Evolutionary conservation across 2,888 invertebrate species (phyloP).

Genomic region (Colostygia pectinataria): DNA sequence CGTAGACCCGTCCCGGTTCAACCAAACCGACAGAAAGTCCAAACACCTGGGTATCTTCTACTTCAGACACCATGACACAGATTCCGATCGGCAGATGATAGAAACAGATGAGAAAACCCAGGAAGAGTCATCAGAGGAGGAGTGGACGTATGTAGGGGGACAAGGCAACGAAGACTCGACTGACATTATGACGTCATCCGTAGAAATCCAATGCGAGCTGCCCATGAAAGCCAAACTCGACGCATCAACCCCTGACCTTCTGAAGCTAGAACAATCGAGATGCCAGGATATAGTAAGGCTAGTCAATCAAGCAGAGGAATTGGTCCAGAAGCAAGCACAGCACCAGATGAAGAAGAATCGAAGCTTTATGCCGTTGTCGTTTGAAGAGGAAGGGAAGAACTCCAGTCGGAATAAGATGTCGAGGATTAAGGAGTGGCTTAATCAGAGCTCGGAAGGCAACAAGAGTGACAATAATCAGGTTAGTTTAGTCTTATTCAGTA

Average conservation of each 20-base stretch:
- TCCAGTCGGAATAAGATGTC: constrained; percentile 84
- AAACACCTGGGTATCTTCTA: constrained; percentile 93
- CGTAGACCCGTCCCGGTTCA: constrained; percentile 84
- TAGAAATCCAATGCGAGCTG: constrained; percentile 75
- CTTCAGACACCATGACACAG: constrained; percentile 93
- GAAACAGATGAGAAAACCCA: constrained; percentile 75
- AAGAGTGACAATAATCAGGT: constrained; percentile 69
- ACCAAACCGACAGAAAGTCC: constrained; percentile 89
- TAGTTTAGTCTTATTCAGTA: constrained; percentile 22
- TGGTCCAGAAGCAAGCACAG: constrained; percentile 84
- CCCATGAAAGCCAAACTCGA: constrained; percentile 63
- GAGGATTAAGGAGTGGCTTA: constrained; percentile 88
- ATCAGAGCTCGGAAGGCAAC: constrained; percentile 76
- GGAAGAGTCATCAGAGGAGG: constrained; percentile 77
- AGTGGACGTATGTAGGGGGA: constrained; percentile 86
- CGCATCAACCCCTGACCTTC: constrained; percentile 71
- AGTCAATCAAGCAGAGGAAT: constrained; percentile 91
- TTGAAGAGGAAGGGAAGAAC: constrained; percentile 76
- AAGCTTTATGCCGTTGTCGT: constrained; percentile 78
- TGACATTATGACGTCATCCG: constrained; percentile 78
- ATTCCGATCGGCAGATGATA: constrained; percentile 88
- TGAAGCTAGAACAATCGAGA: constrained; percentile 72
- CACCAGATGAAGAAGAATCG: constrained; percentile 74
- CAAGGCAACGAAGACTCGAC: constrained; percentile 76
- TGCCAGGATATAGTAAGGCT: constrained; percentile 88